These are phyloP conservation scores for Hemichromis elongatus DNA, from an alignment of 2,113 vertebrate species.

Conservation along the genomic window DNA sequence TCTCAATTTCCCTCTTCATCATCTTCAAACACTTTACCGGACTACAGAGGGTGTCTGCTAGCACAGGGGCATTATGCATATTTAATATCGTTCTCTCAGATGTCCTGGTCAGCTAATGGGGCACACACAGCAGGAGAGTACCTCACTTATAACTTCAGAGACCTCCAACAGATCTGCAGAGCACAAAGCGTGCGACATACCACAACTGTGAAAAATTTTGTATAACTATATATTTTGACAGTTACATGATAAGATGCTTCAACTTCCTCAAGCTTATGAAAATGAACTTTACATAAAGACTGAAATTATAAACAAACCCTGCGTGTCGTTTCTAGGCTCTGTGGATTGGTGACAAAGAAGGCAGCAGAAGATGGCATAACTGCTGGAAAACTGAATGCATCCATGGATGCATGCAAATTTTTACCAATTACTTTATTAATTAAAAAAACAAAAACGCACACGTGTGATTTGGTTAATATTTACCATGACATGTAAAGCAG, in stretches of 20 bases:
- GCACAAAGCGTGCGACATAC: not conserved
- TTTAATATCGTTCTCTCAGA: conserved; percentile 21
- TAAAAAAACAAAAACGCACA: not conserved
- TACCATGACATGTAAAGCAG: not conserved
- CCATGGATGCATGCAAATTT: not conserved
- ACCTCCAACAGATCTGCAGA: not conserved
- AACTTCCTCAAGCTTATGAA: not conserved
- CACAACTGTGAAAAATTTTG: not conserved
- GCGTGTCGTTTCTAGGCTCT: not conserved
- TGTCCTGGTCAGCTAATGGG: conserved; percentile 18
- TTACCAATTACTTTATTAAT: not conserved
- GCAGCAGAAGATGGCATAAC: not conserved
- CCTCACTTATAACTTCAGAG: not conserved
- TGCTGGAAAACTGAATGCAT: not conserved
- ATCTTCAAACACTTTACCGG: not conserved
- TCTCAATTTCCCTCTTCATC: not conserved
- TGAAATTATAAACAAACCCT: not conserved
- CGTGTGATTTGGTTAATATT: not conserved
- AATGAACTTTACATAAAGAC: not conserved
- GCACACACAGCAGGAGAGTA: not conserved
- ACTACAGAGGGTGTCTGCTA: not conserved
- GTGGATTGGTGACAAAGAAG: not conserved
- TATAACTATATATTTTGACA: not conserved
- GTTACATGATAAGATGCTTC: not conserved
- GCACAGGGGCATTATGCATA: conserved; percentile 19